Conservation (phyloP, 2,113 vertebrate species). For the Geococcyx californianus region DNA sequence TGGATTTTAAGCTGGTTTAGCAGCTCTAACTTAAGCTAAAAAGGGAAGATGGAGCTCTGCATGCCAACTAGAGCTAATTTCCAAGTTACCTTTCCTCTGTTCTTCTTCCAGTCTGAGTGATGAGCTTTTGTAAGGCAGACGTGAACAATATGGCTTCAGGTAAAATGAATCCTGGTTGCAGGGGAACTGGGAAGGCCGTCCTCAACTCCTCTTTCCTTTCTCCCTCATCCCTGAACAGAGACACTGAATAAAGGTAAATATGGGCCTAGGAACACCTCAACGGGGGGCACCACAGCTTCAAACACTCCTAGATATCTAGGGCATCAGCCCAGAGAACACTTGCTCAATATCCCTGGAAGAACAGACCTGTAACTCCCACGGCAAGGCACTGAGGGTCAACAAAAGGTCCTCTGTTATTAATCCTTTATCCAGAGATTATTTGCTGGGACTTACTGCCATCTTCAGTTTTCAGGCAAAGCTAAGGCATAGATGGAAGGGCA, state of each 20-base stretch:
- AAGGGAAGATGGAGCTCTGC: background rate
- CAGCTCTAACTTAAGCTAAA: background rate
- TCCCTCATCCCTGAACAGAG: background rate
- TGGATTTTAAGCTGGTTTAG: background rate
- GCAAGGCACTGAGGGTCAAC: background rate
- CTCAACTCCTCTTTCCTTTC: background rate
- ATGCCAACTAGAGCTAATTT: background rate
- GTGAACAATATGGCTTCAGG: background rate
- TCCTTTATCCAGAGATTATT: background rate
- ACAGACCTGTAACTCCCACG: background rate
- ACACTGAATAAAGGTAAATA: background rate
- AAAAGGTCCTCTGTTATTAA: background rate
- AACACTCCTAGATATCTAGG: background rate
- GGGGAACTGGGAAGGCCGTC: background rate
- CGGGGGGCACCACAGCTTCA: background rate
- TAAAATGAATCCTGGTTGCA: background rate
- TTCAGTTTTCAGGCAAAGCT: slow-evolving; percentile 46
- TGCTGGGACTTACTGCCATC: slow-evolving; percentile 38
- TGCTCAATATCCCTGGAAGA: background rate
- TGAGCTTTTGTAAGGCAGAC: background rate
- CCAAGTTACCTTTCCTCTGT: background rate
- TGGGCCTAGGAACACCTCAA: background rate
- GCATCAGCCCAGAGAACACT: background rate
- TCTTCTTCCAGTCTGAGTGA: background rate
- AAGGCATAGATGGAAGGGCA: background rate